Evolutionary conservation across 2,888 invertebrate genomes (phyloP), one percentile per base, ranked within the genome.

Genomic region (Hydraecia micacea): DNA sequence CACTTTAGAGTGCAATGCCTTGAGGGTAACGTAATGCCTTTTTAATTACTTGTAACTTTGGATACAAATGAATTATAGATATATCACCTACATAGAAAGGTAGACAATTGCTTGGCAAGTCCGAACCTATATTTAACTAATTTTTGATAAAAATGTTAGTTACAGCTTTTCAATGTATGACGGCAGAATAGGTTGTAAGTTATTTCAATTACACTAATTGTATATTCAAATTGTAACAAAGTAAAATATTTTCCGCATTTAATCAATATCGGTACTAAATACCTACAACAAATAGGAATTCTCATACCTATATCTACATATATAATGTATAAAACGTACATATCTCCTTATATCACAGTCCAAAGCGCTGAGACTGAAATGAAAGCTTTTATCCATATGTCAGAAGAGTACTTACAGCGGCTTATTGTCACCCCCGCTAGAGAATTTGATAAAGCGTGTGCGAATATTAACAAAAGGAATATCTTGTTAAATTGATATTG

Each of bases 381-480:
- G 96, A 96, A 97, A 96, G 97, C 97, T 96, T 96, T 96, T 96
- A 97, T 96, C 96, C 97, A 97, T 97, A 97, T 97, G 97, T 97
- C 95, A 95, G 95, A 94, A 93, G 94, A 96, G 96, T 96, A 96
- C 97, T 97, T 97, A 97, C 96, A 96, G 95, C 96, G 95, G 96
- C 97, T 97, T 97, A 97, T 97, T 97, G 97, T 97, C 96, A 96
- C 97, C 97, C 96, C 96, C 96, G 96, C 97, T 95, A 92, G 97
- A 97, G 97, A 97, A 97, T 97, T 97, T 97, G 97, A 97, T 97
- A 97, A 97, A 97, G 96, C 97, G 97, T 96, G 96, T 96, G 97
- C 96, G 97, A 97, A 97, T 97, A 97, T 97, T 97, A 97, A 97
- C 97, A 97, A 97, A 97, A 97, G 97, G 97, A 97, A 97, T 97